Base-by-base conservation (phyloP, 1,140 invertebrate genomes). In the Ostrea denselamellosa region DNA sequence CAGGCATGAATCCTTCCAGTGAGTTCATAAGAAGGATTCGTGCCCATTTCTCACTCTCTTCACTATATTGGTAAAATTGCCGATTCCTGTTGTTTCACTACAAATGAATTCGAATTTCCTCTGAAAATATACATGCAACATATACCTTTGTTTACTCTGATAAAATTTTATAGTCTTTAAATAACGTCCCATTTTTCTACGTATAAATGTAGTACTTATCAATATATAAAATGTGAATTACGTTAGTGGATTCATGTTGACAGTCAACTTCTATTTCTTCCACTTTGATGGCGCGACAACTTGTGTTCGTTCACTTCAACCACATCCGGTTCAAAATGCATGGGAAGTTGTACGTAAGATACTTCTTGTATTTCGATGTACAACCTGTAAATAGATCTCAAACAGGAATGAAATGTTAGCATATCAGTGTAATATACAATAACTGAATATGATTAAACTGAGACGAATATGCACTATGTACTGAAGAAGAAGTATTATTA, bases 231-330 rank as follows among this genome's bases (percentile, higher is more conserved):
- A 77, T 28, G 28, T 77, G 2, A 34, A 28, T 28, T 77, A 77
- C 68, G 68, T 77, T 77, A 77, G 14, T 8, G 68, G 68, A 34
- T 77, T 77, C 68, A 77, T 77, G 68, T 14, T 34, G 28, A 22
- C 68, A 28, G 0, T 8, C 22, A 34, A 77, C 10, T 1, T 77
- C 25, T 34, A 34, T 25, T 34, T 10, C 28, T 28, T 17, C 68
- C 0, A 25, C 25, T n/a, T 62, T 5, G 58, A 19, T 5, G 34
- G 34, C 34, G 34, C 28, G 28, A 77, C 22, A 4, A 34, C 25
- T 8, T 28, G 8, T 17, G 10, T 3, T 0, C 5, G 9, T 34
- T 3, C 68, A 77, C 25, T 77, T 77, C 22, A 17, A 14, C 14
- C 12, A 77, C 68, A 28, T 77, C 68, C 68, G 68, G 68, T 77